Evolutionary conservation across 2,113 vertebrate genomes (phyloP).

Genomic region (Catharus minimus): DNA sequence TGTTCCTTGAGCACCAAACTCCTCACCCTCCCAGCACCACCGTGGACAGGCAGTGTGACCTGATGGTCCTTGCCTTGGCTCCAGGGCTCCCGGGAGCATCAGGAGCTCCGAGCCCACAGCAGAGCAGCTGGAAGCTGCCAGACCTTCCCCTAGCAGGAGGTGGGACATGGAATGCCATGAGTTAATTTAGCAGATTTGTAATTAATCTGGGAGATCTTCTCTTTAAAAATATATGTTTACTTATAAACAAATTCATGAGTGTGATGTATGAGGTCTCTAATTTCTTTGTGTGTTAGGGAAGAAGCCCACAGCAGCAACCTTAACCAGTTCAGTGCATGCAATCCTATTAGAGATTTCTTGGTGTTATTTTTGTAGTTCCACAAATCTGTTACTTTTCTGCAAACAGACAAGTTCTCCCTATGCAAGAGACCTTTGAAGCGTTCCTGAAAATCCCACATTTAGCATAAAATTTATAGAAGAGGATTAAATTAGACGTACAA

Average conservation of each 20-base stretch:
- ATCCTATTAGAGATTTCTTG: not conserved
- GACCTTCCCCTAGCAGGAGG: not conserved
- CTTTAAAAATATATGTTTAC: not conserved
- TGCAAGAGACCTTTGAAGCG: not conserved
- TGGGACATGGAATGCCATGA: not conserved
- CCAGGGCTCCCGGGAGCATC: rapidly evolving
- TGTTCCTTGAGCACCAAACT: not conserved
- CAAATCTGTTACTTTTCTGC: not conserved
- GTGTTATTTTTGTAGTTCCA: not conserved
- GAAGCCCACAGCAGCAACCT: not conserved
- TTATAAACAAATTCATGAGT: not conserved
- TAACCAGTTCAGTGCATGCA: not conserved
- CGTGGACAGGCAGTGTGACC: not conserved
- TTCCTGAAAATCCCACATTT: not conserved
- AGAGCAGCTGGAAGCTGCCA: not conserved
- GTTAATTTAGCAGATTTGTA: not conserved
- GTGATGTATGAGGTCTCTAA: not conserved
- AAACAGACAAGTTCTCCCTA: not conserved
- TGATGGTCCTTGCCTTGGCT: not conserved
- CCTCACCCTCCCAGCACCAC: rapidly evolving
- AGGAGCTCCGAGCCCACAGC: not conserved
- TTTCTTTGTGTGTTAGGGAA: not conserved
- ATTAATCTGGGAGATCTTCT: not conserved
- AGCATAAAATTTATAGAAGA: not conserved
- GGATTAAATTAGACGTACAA: not conserved